phyloP scores from a whole-genome alignment of 1,140 invertebrate species.

The Spodoptera litura region DNA sequence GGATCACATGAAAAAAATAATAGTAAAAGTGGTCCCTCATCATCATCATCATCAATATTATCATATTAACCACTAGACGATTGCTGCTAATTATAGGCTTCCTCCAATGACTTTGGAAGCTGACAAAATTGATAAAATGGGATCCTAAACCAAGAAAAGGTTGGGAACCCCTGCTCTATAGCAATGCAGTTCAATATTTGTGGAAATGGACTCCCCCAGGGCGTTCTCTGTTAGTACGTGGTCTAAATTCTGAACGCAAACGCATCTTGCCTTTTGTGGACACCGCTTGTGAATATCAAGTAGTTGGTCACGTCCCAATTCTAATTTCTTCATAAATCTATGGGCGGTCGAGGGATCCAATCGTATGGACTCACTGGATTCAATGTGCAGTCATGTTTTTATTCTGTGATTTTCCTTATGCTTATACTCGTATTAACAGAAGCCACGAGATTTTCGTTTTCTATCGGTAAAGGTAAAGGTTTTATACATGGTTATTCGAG shows the following conservation, averaged over 20 bases:
- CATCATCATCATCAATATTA: too few species aligned
- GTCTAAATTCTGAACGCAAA: conserved; percentile 55
- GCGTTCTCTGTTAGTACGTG: conserved; percentile 57
- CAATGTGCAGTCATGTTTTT: conserved; percentile 39
- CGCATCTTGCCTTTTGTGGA: conserved; percentile 51
- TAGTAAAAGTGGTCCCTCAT: too few species aligned
- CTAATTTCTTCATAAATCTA: conserved; percentile 60
- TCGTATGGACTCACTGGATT: conserved; percentile 41
- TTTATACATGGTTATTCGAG: not conserved
- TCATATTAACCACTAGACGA: too few species aligned
- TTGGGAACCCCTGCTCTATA: conserved; percentile 18
- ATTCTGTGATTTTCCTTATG: conserved; percentile 17
- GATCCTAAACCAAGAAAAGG: too few species aligned
- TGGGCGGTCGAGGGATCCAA: conserved; percentile 38
- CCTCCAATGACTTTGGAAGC: too few species aligned
- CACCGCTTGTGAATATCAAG: conserved; percentile 49
- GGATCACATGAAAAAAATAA: too few species aligned
- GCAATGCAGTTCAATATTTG: conserved; percentile 61
- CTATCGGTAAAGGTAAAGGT: not conserved
- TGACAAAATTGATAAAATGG: too few species aligned
- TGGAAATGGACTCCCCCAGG: conserved; percentile 57
- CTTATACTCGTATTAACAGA: not conserved
- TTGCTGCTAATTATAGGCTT: too few species aligned
- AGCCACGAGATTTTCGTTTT: not conserved
- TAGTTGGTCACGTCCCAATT: conserved; percentile 51